phyloP scores from a whole-genome alignment of 2,797 vertebrate genomes.

The Perodicticus potto region DNA sequence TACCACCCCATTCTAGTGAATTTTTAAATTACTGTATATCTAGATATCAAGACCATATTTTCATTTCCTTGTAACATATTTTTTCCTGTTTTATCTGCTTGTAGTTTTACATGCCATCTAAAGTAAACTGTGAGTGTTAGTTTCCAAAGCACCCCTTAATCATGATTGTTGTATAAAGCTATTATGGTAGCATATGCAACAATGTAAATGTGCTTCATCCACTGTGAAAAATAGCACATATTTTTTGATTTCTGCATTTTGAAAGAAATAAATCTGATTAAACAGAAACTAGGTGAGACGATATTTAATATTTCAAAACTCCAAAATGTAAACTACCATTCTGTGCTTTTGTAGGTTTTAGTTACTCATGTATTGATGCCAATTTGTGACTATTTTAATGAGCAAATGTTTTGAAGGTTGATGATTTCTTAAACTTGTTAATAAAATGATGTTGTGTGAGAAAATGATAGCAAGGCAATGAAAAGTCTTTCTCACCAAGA shows the following conservation, averaged over 20 bases:
- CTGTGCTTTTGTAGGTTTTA: neutral
- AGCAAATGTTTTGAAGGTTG: neutral
- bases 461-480: neutral
- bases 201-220: neutral
- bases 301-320: constrained; percentile 19
- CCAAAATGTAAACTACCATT: neutral
- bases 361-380: neutral
- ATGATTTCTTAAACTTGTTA: constrained; percentile 42
- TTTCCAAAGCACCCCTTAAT: neutral
- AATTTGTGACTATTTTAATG: neutral
- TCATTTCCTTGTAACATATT: neutral
- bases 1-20: too few relatives aligned
- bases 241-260: constrained; percentile 12
- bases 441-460: neutral
- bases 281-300: constrained; percentile 10
- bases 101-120: neutral
- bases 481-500: constrained; percentile 68
- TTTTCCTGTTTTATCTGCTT: neutral
- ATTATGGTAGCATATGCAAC: neutral
- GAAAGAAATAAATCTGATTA: constrained; percentile 28
- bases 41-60: neutral
- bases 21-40: neutral
- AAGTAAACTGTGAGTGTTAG: neutral
- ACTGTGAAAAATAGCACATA: neutral
- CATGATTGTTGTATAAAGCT: neutral